A percentile compares a stretch with the other conserved stretches of the same genome.
Conservation (phyloP, 53 echinoderm and acorn worm species). For the Hippasteria phrygiana region DNA sequence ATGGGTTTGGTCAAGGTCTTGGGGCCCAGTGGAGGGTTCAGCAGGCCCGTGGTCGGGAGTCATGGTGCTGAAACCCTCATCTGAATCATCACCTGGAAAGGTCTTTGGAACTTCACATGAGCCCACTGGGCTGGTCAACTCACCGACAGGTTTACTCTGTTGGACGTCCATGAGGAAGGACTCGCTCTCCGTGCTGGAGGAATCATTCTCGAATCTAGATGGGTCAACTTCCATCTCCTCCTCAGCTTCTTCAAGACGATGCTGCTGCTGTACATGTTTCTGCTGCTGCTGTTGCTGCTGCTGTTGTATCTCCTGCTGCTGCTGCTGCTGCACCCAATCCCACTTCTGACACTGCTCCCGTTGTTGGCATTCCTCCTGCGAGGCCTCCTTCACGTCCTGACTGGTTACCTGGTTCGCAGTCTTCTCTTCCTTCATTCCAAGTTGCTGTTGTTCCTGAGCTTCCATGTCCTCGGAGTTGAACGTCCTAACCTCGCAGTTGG, state of each 20-base stretch:
- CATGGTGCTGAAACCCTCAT: constrained; percentile 46
- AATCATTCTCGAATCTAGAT: constrained; percentile 23
- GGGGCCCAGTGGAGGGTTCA: constrained; percentile 7
- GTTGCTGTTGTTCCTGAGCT: background rate
- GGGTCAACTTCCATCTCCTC: constrained; percentile 44
- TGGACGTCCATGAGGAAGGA: background rate
- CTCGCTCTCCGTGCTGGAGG: constrained; percentile 24
- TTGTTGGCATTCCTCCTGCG: constrained; percentile 1
- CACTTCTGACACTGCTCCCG: background rate
- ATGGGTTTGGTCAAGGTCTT: constrained; percentile 31
- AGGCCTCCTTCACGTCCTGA: constrained; percentile 8
- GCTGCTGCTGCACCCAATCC: background rate
- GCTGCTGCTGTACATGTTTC: background rate
- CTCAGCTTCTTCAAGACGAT: background rate
- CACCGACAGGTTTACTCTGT: constrained; percentile 26
- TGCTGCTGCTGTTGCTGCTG: background rate
- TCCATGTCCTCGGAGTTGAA: constrained; percentile 49
- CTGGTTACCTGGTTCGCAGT: background rate
- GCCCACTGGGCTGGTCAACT: constrained; percentile 49
- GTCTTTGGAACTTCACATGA: constrained; percentile 25
- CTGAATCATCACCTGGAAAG: constrained; percentile 27
- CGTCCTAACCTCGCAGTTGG: constrained; percentile 34
- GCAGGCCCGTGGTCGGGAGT: constrained; percentile 51
- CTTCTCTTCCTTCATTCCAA: background rate
- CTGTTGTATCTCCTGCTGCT: background rate